Base-by-base conservation (phyloP, 2,797 vertebrate species). In the Lepus townsendii region DNA sequence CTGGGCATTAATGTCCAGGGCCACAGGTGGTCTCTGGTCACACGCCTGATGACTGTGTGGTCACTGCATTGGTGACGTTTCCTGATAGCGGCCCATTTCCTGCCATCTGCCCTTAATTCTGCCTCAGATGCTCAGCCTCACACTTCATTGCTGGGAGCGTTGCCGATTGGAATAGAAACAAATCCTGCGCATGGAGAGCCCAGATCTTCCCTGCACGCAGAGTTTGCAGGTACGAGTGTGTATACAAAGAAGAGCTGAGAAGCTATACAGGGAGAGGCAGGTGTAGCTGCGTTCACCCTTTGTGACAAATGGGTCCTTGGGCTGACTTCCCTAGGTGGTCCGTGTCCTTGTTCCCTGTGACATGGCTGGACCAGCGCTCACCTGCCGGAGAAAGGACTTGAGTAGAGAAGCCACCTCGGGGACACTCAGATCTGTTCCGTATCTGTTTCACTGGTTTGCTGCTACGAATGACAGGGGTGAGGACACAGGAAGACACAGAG, bases 1-100 rank as follows among this genome's bases (percentile, higher is more conserved):
- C 5, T 47, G 3, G 0, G 20, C 30, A 1, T 12, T 14, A 10
- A 32, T 3, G 27, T 20, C n/a, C 62, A 20, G 52, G 2, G 4
- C 66, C n/a, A 1, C 20, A 24, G 22, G 52, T 47, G 42, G 35
- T 13, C 26, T 0, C 5, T 0, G 52, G 7, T 24, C 14, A 13
- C 22, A 14, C 22, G 38, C 60, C n/a, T 32, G 20, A 12, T 30
- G 27, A 3, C 2, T 47, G 7, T 50, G 3, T 20, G 30, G 26
- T 20, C 20, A 2, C 19, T 73, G 14, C n/a, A 16, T 57, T 20
- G 7, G 54, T 57, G 66, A 8, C 11, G 0, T 73, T 16, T 16
- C 16, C 30, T 50, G 27, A 32, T 47, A 7, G 79, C 6, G 7
- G 17, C 30, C 65, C 50, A 11, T 27, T 79, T 69, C 60, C 42